A percentile compares a stretch with the other conserved stretches of the same genome.
phyloP scores from a whole-genome alignment of 2,888 invertebrate species.

The Cataglyphis altisquamis region DNA sequence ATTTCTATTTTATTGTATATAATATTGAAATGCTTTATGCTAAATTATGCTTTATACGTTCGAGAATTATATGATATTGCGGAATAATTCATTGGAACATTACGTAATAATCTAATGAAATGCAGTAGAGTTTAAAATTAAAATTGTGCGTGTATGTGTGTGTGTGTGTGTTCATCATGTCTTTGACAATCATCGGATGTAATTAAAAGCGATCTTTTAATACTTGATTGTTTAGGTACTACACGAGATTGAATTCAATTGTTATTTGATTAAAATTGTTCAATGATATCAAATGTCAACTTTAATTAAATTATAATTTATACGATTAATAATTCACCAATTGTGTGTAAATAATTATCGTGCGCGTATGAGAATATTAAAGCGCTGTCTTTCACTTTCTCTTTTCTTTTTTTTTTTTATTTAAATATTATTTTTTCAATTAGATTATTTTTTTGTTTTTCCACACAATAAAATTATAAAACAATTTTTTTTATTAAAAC shows the following conservation, averaged over 20 bases:
- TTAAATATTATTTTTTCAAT: neutral
- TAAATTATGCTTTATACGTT: constrained; percentile 4
- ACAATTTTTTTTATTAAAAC: neutral
- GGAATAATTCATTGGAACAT: neutral
- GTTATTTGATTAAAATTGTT: constrained; percentile 25
- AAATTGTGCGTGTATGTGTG: neutral
- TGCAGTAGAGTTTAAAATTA: constrained; percentile 19
- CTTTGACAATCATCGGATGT: constrained; percentile 10
- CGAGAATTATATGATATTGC: neutral
- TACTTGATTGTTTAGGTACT: neutral
- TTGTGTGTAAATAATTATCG: neutral
- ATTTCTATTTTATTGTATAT: neutral
- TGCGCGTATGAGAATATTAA: neutral
- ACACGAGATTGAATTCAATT: constrained; percentile 8
- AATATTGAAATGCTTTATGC: neutral
- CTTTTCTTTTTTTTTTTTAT: neutral
- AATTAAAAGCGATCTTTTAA: constrained; percentile 18
- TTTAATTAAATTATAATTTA: constrained; percentile 12
- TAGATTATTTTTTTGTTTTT: neutral
- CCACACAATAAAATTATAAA: neutral
- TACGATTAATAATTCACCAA: neutral
- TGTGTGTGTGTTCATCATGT: neutral
- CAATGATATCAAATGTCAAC: constrained; percentile 1
- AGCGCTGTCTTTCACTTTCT: neutral
- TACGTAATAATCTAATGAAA: neutral